phyloP scores from a whole-genome alignment of 1,140 invertebrate species.

The Leptestheria dahalacensis region DNA sequence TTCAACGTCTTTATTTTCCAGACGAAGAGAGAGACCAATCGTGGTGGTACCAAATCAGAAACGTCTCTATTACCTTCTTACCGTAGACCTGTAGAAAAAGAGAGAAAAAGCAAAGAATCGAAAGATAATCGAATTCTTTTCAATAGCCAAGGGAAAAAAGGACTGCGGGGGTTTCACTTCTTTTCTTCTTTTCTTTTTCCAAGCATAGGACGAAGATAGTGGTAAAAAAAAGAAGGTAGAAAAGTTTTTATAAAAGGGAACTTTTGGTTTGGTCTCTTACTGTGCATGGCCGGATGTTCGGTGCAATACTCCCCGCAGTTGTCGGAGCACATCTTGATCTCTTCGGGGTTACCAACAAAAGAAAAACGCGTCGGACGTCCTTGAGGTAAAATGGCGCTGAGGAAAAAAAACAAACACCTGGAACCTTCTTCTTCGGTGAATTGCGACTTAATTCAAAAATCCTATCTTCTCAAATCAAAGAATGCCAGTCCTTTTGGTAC shows the following conservation, averaged over 20 bases:
- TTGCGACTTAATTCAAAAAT: too few relatives aligned
- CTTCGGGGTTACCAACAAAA: neutral
- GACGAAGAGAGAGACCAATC: too few relatives aligned
- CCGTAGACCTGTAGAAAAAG: neutral
- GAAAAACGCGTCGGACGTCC: neutral
- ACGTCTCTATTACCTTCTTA: neutral
- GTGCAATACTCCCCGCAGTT: neutral
- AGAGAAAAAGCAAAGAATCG: neutral
- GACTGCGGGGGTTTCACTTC: neutral
- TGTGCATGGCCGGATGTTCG: conserved; percentile 5
- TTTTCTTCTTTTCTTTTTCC: too few relatives aligned
- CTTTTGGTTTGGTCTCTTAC: neutral
- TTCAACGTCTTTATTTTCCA: neutral
- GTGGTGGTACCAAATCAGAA: too few relatives aligned
- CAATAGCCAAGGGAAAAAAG: neutral
- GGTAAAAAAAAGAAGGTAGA: neutral
- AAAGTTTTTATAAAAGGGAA: neutral
- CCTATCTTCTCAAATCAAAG: too few relatives aligned
- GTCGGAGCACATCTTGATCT: neutral
- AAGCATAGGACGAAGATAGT: neutral
- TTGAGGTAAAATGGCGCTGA: neutral
- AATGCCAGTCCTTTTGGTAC: too few relatives aligned
- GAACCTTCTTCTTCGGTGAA: too few relatives aligned
- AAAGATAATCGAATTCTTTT: neutral
- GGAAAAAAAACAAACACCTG: neutral